Conservation (phyloP, 2,113 vertebrate genomes). For the Tenrec ecaudatus region DNA sequence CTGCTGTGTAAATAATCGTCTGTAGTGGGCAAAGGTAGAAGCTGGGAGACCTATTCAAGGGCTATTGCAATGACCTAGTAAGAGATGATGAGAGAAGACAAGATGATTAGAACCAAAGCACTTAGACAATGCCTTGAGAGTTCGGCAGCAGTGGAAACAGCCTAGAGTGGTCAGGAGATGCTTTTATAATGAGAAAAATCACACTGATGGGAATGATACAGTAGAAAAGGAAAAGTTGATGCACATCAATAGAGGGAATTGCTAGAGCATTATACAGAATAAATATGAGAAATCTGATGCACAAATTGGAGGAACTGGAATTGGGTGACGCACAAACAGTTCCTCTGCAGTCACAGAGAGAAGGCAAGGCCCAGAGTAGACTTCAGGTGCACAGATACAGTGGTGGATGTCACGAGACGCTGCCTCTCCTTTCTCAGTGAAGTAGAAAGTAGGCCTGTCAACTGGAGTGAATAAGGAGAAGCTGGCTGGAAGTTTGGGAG, state of each 20-base stretch:
- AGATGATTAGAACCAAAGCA: slow-evolving; percentile 23
- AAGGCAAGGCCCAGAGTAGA: not conserved
- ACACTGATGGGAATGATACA: not conserved
- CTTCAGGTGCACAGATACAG: not conserved
- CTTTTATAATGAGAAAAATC: slow-evolving; percentile 16
- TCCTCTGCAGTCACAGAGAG: not conserved
- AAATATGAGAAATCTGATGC: not conserved
- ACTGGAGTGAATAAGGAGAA: not conserved
- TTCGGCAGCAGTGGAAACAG: slow-evolving; percentile 2
- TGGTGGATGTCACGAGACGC: not conserved
- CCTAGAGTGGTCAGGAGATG: not conserved
- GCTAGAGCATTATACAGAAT: not conserved
- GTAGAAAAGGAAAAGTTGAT: not conserved
- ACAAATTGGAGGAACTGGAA: not conserved
- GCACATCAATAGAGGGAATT: not conserved
- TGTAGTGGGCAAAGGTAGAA: not conserved
- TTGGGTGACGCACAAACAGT: not conserved
- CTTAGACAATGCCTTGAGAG: not conserved
- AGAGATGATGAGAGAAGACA: slow-evolving; percentile 37
- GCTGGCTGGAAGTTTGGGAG: not conserved
- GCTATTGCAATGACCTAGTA: slow-evolving; percentile 21
- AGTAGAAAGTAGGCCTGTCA: not conserved
- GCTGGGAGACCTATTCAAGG: not conserved
- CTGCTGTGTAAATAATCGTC: not conserved
- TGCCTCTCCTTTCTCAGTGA: not conserved